Evolutionary conservation across 2,797 vertebrate species (phyloP).

Genomic region (Chanos chanos): DNA sequence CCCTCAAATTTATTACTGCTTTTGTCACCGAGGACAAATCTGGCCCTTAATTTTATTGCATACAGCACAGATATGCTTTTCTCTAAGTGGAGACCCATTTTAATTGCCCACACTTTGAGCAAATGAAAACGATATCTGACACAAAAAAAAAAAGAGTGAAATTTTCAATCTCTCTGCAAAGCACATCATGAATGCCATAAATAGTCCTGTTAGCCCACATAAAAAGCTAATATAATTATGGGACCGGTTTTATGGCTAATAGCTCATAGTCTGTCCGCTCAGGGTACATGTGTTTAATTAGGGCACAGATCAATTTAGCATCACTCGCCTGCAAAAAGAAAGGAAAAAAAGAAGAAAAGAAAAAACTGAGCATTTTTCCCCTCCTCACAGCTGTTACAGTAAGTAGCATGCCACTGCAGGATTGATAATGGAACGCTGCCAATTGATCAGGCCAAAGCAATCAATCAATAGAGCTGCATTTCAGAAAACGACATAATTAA

Average conservation of each 20-base stretch:
- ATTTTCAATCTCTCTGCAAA: slow-evolving; percentile 35
- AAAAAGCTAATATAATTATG: slow-evolving; percentile 61
- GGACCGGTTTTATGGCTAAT: slow-evolving; percentile 65
- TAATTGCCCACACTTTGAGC: slow-evolving; percentile 45
- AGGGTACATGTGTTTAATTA: slow-evolving; percentile 70
- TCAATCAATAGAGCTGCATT: slow-evolving; percentile 69
- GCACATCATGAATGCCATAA: slow-evolving; percentile 59
- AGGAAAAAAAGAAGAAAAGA: too few relatives aligned
- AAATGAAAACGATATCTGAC: slow-evolving; percentile 46
- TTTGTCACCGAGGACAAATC: slow-evolving; percentile 41
- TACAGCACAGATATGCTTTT: slow-evolving; percentile 28
- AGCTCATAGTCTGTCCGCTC: slow-evolving; percentile 55
- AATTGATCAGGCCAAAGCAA: slow-evolving; percentile 70
- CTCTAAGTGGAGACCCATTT: slow-evolving; percentile 34
- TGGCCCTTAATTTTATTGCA: slow-evolving; percentile 37
- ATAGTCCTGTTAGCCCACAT: slow-evolving; percentile 48
- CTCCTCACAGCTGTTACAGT: slow-evolving; percentile 53
- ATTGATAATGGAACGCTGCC: slow-evolving; percentile 72
- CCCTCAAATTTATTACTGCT: slow-evolving; percentile 45
- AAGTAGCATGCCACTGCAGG: slow-evolving; percentile 56
- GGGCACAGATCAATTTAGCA: slow-evolving; percentile 58
- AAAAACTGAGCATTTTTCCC: slow-evolving; percentile 42
- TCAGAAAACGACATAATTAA: slow-evolving; percentile 76
- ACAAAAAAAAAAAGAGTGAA: slow-evolving; percentile 31
- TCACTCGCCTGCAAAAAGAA: slow-evolving; percentile 51